phyloP scores from a whole-genome alignment of 1,140 invertebrate genomes.

The Drosophila subpulchrella region DNA sequence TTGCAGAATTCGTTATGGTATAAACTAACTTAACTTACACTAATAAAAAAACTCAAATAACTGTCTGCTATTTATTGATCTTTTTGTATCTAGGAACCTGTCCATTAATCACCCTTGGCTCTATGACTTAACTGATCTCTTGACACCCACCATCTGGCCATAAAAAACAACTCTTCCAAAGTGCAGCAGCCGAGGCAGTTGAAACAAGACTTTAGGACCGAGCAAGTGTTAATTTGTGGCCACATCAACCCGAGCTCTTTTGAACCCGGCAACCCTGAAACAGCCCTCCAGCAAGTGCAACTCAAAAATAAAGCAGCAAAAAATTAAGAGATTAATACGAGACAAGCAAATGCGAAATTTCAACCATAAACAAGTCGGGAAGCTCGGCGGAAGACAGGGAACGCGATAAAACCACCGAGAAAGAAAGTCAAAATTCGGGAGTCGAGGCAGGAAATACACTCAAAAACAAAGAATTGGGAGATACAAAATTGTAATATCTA shows the following conservation, averaged over 20 bases:
- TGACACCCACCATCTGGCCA: conserved; percentile 21
- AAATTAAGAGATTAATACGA: conserved; percentile 68
- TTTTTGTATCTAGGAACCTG: not conserved
- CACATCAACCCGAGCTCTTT: conserved; percentile 42
- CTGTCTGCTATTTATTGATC: no score
- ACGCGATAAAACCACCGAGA: conserved; percentile 41
- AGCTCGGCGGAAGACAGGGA: conserved; percentile 32
- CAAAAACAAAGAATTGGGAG: not conserved
- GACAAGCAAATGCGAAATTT: conserved; percentile 64
- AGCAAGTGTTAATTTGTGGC: conserved; percentile 52
- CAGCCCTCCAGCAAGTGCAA: conserved; percentile 54
- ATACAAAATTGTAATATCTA: not conserved
- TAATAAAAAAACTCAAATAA: no score
- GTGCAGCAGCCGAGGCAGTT: conserved; percentile 33
- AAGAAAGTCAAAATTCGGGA: conserved; percentile 12
- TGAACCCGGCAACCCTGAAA: conserved; percentile 43
- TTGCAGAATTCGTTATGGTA: no score
- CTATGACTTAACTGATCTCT: conserved; percentile 24
- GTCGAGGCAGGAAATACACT: conserved; percentile 9
- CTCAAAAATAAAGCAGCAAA: conserved; percentile 33
- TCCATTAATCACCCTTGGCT: conserved; percentile 2
- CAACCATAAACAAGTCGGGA: conserved; percentile 60
- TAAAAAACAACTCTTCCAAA: conserved; percentile 52
- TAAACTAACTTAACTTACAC: no score
- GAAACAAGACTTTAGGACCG: conserved; percentile 44